A percentile compares a stretch with the other conserved stretches of the same genome.
Conservation (phyloP, 2,797 vertebrate genomes). For the Sciurus carolinensis region DNA sequence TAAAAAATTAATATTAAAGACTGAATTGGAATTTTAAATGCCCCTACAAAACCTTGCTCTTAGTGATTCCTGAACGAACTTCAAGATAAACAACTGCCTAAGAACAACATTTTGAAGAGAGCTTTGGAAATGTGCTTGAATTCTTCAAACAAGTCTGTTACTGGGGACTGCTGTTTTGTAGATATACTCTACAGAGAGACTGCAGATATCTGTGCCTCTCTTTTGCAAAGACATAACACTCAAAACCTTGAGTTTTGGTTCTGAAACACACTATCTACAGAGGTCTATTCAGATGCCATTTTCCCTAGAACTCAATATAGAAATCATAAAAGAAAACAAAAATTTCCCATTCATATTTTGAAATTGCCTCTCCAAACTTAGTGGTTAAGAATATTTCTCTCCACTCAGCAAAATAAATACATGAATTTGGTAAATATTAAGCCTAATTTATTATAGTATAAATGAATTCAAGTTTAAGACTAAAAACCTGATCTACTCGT, state of each 20-base stretch:
- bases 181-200: not conserved
- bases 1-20: slow-evolving; percentile 24
- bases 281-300: slow-evolving; percentile 7
- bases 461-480: slow-evolving; percentile 38
- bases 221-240: slow-evolving; percentile 9
- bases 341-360: not conserved
- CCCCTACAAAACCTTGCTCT: not conserved
- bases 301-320: not conserved
- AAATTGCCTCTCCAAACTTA: slow-evolving; percentile 47
- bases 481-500: not conserved
- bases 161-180: not conserved
- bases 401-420: not conserved
- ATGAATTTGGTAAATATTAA: not conserved
- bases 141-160: not conserved
- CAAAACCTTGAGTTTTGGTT: not conserved
- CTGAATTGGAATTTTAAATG: not conserved
- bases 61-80: not conserved
- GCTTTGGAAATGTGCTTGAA: not conserved
- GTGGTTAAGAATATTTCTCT: not conserved
- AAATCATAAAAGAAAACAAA: slow-evolving; percentile 48
- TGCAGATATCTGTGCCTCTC: slow-evolving; percentile 9
- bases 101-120: not conserved
- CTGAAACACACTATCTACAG: slow-evolving; percentile 20
- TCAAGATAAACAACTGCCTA: not conserved
- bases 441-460: not conserved